Evolutionary conservation across 2,797 vertebrate species (phyloP).

Genomic region (Anguilla marmorata): DNA sequence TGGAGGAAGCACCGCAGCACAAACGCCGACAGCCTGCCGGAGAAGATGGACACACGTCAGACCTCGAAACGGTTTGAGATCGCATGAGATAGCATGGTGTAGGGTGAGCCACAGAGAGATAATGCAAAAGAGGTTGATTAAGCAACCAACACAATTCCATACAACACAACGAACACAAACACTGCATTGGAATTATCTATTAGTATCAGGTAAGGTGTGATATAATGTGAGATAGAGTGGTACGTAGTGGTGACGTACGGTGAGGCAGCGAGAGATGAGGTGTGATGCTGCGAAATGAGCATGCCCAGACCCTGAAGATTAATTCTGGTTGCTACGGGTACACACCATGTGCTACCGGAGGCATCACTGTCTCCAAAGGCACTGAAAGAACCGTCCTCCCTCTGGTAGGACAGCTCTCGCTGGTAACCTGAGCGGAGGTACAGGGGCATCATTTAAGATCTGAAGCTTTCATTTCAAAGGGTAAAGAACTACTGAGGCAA

Average conservation of each 20-base stretch:
- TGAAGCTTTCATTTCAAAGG: conserved; percentile 33
- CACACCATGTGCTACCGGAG: conserved; percentile 89
- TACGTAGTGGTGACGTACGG: background rate
- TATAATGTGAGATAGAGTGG: no score
- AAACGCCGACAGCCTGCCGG: conserved; percentile 85
- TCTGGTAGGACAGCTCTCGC: conserved; percentile 83
- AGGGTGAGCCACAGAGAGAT: no score
- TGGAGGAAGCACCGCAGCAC: conserved; percentile 87
- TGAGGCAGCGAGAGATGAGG: background rate
- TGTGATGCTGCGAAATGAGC: background rate
- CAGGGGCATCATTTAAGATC: background rate
- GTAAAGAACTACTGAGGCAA: conserved; percentile 9
- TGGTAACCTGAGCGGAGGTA: conserved; percentile 77
- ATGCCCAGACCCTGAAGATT: background rate
- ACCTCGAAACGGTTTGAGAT: background rate
- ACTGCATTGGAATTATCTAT: no score
- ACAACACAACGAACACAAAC: no score
- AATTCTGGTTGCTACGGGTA: conserved; percentile 36
- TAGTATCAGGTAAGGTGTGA: no score
- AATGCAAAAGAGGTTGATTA: no score
- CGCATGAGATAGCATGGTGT: background rate
- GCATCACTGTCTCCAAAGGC: conserved; percentile 85
- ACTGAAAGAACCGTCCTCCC: conserved; percentile 86
- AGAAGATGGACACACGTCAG: background rate
- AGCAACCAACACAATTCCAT: no score